These are phyloP conservation scores for Pasiphila rectangulata DNA, from an alignment of 2,888 invertebrate species.

Conservation along the genomic window DNA sequence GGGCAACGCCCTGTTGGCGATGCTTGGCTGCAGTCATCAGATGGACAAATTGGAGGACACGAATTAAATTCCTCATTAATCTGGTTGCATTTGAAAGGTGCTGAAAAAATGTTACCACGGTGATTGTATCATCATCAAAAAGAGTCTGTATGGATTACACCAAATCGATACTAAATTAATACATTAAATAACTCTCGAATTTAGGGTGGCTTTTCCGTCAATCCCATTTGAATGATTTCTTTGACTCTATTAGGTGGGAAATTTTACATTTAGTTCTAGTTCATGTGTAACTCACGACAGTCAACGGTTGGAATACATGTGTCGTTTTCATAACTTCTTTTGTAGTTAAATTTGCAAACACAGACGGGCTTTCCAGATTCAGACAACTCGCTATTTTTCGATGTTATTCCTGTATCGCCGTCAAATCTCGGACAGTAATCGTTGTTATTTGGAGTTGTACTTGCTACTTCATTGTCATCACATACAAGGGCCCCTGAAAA, in stretches of 20 bases:
- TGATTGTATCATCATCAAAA: background rate
- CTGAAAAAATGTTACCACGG: conserved; percentile 38
- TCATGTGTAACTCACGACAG: conserved; percentile 48
- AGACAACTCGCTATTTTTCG: background rate
- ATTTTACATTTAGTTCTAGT: too few species aligned
- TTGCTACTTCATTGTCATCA: conserved; percentile 16
- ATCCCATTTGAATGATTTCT: too few species aligned
- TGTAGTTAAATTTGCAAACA: conserved; percentile 43
- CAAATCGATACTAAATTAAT: too few species aligned
- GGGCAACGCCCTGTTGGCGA: conserved; percentile 42
- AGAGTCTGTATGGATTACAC: background rate
- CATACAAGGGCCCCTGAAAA: conserved; percentile 27
- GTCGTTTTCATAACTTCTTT: conserved; percentile 37
- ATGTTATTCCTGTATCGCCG: conserved; percentile 24
- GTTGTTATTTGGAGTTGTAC: conserved; percentile 10
- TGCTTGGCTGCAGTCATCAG: conserved; percentile 44
- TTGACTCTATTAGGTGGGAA: too few species aligned
- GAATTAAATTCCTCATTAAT: conserved; percentile 42
- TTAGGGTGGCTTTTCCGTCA: too few species aligned
- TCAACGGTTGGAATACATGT: conserved; percentile 38
- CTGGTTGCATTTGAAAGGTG: conserved; percentile 41
- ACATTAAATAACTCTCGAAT: too few species aligned
- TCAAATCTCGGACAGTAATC: conserved; percentile 23
- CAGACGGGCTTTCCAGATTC: conserved; percentile 34
- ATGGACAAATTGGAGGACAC: conserved; percentile 47